These are phyloP conservation scores for Alligator sinensis DNA, from an alignment of 2,113 vertebrate species.

Conservation along the genomic window DNA sequence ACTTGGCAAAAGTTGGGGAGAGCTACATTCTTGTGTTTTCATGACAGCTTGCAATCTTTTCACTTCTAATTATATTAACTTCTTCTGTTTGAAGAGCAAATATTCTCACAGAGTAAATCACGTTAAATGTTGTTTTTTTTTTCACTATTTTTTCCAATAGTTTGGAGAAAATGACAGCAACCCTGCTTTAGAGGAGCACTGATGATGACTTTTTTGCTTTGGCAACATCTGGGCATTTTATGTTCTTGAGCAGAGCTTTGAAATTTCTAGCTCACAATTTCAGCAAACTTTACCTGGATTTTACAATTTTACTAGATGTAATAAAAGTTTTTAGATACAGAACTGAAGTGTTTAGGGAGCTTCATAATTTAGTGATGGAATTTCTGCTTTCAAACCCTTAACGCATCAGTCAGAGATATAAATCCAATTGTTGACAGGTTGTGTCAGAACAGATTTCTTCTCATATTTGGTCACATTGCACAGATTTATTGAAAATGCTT, in stretches of 20 bases:
- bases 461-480: constrained; percentile 23
- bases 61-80: fast-evolving
- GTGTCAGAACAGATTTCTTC: constrained; percentile 59
- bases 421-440: constrained; percentile 58
- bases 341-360: constrained; percentile 12
- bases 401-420: constrained; percentile 47
- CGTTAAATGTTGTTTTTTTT: not conserved
- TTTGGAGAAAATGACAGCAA: not conserved
- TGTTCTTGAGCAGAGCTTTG: not conserved
- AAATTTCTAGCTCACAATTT: not conserved
- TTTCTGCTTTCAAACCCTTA: constrained; percentile 46
- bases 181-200: fast-evolving
- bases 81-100: fast-evolving
- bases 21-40: fast-evolving
- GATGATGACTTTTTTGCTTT: fast-evolving
- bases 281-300: not conserved
- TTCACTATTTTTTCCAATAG: not conserved
- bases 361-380: constrained; percentile 52
- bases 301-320: not conserved
- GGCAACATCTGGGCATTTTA: not conserved
- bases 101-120: not conserved
- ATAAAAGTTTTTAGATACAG: constrained; percentile 12
- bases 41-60: not conserved
- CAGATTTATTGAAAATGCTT: constrained; percentile 52
- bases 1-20: not conserved